Percentiles rank a stretch among this genome's conserved stretches.
Conservation (phyloP, 2,888 invertebrate genomes). For the Noctua janthina region DNA sequence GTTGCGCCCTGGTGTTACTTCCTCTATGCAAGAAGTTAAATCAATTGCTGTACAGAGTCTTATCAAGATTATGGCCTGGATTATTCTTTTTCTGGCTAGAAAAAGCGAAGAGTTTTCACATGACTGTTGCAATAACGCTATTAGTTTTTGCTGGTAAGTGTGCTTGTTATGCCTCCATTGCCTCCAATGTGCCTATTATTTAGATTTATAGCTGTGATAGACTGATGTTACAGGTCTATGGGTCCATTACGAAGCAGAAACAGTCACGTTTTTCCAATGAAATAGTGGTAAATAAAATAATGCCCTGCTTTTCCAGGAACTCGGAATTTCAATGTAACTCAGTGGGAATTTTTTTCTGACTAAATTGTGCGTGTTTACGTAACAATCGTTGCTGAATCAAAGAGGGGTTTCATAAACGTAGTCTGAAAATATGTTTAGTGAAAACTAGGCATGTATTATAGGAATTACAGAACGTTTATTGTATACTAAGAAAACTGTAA, state of each 20-base stretch:
- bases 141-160: slow-evolving; percentile 87
- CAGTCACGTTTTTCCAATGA: slow-evolving; percentile 27
- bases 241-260: slow-evolving; percentile 28
- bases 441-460: slow-evolving; percentile 32
- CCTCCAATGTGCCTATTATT: neutral
- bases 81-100: slow-evolving; percentile 88
- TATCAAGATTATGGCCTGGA: slow-evolving; percentile 82
- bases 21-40: slow-evolving; percentile 90
- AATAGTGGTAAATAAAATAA: slow-evolving; percentile 10
- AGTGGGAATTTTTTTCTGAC: slow-evolving; percentile 15
- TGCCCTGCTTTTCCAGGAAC: slow-evolving; percentile 16
- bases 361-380: slow-evolving; percentile 56
- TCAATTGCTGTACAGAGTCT: slow-evolving; percentile 80
- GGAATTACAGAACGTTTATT: slow-evolving; percentile 22
- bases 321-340: slow-evolving; percentile 20
- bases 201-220: slow-evolving; percentile 18
- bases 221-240: neutral
- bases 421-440: slow-evolving; percentile 39
- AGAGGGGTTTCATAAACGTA: slow-evolving; percentile 51
- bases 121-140: slow-evolving; percentile 88
- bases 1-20: slow-evolving; percentile 83
- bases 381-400: slow-evolving; percentile 43
- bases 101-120: slow-evolving; percentile 88
- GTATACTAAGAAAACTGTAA: slow-evolving; percentile 26
- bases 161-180: neutral